These are phyloP conservation scores for Elaphurus davidianus DNA, from an alignment of 2,113 vertebrate species.

Conservation along the genomic window DNA sequence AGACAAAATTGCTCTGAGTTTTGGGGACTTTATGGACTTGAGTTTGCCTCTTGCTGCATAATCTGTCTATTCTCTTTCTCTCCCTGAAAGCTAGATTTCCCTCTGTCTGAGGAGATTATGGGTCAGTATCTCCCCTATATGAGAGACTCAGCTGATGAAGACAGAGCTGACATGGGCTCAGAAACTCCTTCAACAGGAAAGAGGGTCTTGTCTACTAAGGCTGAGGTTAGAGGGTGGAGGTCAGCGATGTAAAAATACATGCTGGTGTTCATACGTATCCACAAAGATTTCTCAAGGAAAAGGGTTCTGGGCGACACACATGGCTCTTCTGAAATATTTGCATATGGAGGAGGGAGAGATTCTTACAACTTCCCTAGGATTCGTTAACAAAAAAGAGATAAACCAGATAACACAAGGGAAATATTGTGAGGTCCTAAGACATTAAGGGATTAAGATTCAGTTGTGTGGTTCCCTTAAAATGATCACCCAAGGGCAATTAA, in stretches of 20 bases:
- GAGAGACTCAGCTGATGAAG: background rate
- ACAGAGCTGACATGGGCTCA: background rate
- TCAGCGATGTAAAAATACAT: background rate
- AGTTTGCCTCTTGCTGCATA: background rate
- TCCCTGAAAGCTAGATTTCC: background rate
- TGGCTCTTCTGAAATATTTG: no score
- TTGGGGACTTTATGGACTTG: background rate
- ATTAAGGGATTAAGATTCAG: background rate
- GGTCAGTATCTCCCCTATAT: background rate
- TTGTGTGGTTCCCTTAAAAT: background rate
- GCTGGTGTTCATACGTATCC: background rate
- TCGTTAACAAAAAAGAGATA: background rate
- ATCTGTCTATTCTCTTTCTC: background rate
- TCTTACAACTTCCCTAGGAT: background rate
- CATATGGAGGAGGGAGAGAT: background rate
- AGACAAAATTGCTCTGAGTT: background rate
- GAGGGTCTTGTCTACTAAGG: background rate
- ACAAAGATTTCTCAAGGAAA: background rate
- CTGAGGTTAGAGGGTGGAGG: background rate
- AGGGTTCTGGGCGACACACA: background rate
- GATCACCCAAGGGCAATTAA: background rate
- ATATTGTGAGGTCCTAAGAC: background rate
- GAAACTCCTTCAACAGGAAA: background rate
- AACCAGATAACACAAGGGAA: background rate
- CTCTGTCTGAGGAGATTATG: background rate